Evolutionary conservation across 2,113 vertebrate species (phyloP).

Genomic region (Anarhynchus alexandrinus): DNA sequence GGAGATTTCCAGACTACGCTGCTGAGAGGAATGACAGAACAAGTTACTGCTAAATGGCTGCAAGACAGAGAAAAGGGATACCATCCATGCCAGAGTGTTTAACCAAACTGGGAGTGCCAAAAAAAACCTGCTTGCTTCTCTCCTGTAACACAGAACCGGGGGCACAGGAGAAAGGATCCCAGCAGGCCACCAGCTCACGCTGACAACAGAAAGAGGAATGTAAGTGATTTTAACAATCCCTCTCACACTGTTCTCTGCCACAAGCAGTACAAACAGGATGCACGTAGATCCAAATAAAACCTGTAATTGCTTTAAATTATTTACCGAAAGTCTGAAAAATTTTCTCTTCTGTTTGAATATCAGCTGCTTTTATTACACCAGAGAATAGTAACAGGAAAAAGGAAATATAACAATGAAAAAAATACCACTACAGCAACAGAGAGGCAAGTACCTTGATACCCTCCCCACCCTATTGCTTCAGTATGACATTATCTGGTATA

Average conservation of each 20-base stretch:
- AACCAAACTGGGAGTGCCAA: background rate
- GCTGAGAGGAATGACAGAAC: slow-evolving; percentile 21
- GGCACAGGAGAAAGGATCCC: background rate
- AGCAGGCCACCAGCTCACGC: background rate
- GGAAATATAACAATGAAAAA: background rate
- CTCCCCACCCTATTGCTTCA: background rate
- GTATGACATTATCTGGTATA: background rate
- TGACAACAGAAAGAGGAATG: background rate
- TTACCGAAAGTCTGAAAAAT: background rate
- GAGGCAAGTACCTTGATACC: background rate
- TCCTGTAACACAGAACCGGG: background rate
- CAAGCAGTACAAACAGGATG: background rate
- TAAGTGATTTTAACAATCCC: background rate
- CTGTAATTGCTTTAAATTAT: background rate
- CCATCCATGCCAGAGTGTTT: background rate
- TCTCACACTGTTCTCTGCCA: background rate
- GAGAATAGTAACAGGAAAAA: background rate
- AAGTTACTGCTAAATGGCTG: background rate
- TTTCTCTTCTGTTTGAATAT: background rate
- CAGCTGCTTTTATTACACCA: background rate
- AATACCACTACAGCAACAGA: background rate
- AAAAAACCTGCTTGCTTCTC: background rate
- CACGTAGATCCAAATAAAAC: background rate
- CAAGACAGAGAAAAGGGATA: background rate
- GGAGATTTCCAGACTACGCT: slow-evolving; percentile 28